These are phyloP conservation scores for Macrosoma leucophasiata DNA, from an alignment of 2,888 invertebrate species.

Conservation along the genomic window DNA sequence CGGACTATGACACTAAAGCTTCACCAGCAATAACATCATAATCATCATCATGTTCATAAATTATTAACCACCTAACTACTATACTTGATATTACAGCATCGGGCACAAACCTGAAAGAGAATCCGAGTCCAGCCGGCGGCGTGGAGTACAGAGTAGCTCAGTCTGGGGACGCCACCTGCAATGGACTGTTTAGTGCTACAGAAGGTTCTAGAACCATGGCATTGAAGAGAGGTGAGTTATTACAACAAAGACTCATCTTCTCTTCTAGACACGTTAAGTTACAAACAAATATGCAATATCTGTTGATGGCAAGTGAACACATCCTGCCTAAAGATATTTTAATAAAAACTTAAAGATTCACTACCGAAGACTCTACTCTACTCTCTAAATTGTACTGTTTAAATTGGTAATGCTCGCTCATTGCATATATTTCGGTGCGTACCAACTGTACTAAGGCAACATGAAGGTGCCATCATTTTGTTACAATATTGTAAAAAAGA, in stretches of 20 bases:
- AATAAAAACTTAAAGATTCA: background rate
- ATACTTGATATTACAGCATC: constrained; percentile 43
- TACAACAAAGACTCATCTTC: background rate
- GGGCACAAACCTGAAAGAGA: constrained; percentile 47
- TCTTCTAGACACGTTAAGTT: background rate
- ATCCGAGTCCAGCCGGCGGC: constrained; percentile 54
- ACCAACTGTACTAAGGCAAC: no score
- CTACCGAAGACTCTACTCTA: no score
- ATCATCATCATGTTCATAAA: no score
- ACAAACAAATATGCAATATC: no score
- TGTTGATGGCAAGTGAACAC: background rate
- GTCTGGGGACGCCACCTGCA: constrained; percentile 95
- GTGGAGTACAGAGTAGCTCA: constrained; percentile 91
- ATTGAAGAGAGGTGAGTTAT: constrained; percentile 80
- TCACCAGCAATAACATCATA: no score
- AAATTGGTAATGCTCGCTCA: no score
- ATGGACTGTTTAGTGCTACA: constrained; percentile 92
- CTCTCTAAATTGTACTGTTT: no score
- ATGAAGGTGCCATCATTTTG: no score
- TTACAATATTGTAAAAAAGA: no score
- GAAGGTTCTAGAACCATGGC: constrained; percentile 92
- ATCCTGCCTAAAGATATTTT: background rate
- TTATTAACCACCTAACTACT: no score
- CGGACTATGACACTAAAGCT: no score
- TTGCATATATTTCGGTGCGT: no score